Percentiles rank a stretch among this genome's conserved stretches.
phyloP scores from a whole-genome alignment of 2,888 invertebrate species.

The Ichneumoninae sp. region DNA sequence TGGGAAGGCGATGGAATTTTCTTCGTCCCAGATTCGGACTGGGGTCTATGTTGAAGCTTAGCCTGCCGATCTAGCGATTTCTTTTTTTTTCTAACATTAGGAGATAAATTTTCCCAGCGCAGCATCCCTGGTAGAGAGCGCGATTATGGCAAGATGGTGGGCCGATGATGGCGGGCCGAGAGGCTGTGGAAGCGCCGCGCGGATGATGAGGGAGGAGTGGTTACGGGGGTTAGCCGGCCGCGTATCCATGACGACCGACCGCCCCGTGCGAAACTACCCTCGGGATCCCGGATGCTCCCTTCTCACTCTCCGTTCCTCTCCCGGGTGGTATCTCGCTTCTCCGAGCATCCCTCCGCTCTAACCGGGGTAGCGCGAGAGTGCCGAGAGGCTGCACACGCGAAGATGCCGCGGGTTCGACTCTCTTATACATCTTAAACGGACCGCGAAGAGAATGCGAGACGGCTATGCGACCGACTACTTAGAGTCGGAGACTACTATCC shows the following conservation, averaged over 20 bases:
- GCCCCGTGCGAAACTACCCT: constrained; percentile 81
- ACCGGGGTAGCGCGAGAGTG: constrained; percentile 52
- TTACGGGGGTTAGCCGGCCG: constrained; percentile 81
- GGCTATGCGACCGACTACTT: constrained; percentile 54
- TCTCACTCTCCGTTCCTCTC: constrained; percentile 51
- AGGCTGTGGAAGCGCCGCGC: constrained; percentile 63
- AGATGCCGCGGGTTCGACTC: constrained; percentile 49
- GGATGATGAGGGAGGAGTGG: constrained; percentile 74
- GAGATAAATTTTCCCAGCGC: constrained; percentile 59
- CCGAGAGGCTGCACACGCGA: constrained; percentile 7
- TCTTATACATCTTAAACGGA: constrained; percentile 60
- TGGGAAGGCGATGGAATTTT: neutral
- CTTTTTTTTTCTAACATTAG: constrained; percentile 22
- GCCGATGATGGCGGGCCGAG: constrained; percentile 83
- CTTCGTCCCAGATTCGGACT: neutral
- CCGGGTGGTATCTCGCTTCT: constrained; percentile 47
- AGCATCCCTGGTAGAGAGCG: constrained; percentile 64
- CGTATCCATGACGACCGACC: constrained; percentile 84
- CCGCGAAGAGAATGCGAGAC: constrained; percentile 52
- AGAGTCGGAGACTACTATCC: constrained; percentile 43
- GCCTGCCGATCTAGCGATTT: neutral
- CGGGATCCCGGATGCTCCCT: constrained; percentile 81
- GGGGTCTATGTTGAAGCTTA: neutral
- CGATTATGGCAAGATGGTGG: constrained; percentile 83
- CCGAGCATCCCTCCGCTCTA: constrained; percentile 48